Percentiles rank a stretch among this genome's conserved stretches.
Evolutionary conservation across 2,888 invertebrate species (phyloP).

Genomic region (Amphipoea lucens): DNA sequence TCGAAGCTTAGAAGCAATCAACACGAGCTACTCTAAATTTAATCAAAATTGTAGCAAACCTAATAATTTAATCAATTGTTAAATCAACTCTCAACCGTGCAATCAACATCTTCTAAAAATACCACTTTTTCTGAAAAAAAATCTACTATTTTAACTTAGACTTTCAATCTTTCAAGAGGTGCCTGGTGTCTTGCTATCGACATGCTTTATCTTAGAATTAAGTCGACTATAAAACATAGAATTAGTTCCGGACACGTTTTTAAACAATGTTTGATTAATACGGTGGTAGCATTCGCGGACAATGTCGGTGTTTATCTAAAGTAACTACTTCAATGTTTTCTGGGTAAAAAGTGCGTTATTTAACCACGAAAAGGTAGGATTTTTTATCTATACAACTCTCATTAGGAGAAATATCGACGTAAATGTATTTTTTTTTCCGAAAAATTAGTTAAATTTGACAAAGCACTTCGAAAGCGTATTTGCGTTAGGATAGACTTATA

Average conservation of each 20-base stretch:
- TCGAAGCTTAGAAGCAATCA: not conserved
- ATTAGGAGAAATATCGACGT: no score
- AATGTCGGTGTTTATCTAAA: slow-evolving; percentile 26
- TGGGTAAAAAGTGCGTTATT: not conserved
- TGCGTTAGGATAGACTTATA: no score
- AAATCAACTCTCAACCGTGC: not conserved
- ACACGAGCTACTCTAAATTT: not conserved
- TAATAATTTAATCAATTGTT: not conserved
- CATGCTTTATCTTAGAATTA: not conserved
- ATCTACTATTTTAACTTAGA: not conserved
- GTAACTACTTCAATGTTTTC: not conserved
- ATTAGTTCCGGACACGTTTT: slow-evolving; percentile 11
- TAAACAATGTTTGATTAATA: slow-evolving; percentile 16
- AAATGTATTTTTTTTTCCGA: no score
- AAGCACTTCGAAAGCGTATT: no score
- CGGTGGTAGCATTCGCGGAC: no score
- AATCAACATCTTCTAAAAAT: not conserved
- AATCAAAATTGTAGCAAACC: not conserved
- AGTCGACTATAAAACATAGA: slow-evolving; percentile 3
- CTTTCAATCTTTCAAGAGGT: not conserved
- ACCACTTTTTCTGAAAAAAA: not conserved
- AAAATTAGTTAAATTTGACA: no score
- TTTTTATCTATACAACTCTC: not conserved
- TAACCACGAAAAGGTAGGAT: not conserved
- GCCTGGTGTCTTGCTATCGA: not conserved